Percentiles rank a stretch among this genome's conserved stretches.
Conservation (phyloP, 2,113 vertebrate genomes). For the Cheilinus undulatus region DNA sequence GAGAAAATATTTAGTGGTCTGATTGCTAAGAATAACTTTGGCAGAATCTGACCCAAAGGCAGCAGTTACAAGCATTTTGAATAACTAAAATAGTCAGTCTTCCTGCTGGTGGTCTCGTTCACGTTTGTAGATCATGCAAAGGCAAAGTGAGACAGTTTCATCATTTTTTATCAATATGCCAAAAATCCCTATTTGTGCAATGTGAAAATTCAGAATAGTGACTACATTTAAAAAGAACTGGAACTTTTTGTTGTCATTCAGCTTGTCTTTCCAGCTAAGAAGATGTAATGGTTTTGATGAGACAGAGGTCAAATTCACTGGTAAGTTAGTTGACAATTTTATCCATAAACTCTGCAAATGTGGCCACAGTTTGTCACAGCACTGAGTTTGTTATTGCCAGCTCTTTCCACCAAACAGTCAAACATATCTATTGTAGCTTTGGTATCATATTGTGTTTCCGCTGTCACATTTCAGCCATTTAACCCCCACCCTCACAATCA, state of each 20-base stretch:
- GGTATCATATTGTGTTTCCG: conserved; percentile 51
- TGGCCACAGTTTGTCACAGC: neutral
- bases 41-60: neutral
- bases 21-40: neutral
- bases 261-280: neutral
- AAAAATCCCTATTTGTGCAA: too few species aligned
- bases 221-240: too few species aligned
- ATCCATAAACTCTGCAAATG: neutral
- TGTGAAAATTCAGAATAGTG: too few species aligned
- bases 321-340: neutral
- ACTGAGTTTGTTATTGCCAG: conserved; percentile 4
- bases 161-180: too few species aligned
- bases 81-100: neutral
- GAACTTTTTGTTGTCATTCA: too few species aligned
- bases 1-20: neutral
- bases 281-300: neutral
- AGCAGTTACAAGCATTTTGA: neutral
- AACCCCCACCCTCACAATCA: neutral
- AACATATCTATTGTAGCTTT: neutral
- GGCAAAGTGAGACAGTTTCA: neutral
- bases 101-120: neutral
- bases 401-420: conserved; percentile 23
- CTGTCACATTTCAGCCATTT: conserved; percentile 25
- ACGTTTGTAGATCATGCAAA: neutral
- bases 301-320: neutral